These are phyloP conservation scores for Drosophila persimilis DNA, from an alignment of 1,140 invertebrate species.

Conservation along the genomic window DNA sequence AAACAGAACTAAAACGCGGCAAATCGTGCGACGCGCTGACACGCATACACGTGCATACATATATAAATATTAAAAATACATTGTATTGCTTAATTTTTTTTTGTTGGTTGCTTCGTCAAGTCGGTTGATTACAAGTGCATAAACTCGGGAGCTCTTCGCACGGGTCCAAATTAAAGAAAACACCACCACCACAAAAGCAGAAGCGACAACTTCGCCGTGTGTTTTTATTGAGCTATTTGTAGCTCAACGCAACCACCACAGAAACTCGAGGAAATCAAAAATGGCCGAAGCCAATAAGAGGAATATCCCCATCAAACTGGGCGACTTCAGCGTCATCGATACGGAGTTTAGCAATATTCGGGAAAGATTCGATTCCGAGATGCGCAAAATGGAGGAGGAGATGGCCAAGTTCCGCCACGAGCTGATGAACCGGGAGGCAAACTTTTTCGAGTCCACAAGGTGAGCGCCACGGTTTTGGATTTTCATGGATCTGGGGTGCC, in stretches of 20 bases:
- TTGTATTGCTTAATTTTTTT: conserved; percentile 37
- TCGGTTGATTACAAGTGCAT: conserved; percentile 56
- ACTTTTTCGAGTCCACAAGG: conserved; percentile 95
- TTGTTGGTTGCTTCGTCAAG: conserved; percentile 62
- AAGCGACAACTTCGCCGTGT: conserved; percentile 15
- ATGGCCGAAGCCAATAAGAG: conserved; percentile 92
- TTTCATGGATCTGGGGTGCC: background rate
- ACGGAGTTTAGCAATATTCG: conserved; percentile 98
- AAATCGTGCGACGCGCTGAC: conserved; percentile 44
- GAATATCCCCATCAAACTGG: conserved; percentile 96
- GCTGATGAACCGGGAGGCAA: conserved; percentile 95
- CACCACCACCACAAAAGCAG: conserved; percentile 2
- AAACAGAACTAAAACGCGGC: conserved; percentile 59
- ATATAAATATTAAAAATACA: conserved; percentile 44
- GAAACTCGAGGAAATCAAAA: conserved; percentile 78
- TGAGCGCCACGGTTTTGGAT: conserved; percentile 75
- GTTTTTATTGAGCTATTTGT: no score
- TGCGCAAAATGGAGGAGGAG: conserved; percentile 99
- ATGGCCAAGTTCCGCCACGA: conserved; percentile 98
- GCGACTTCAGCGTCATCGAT: conserved; percentile 97
- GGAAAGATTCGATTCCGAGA: conserved; percentile 97
- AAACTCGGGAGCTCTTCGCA: conserved; percentile 28
- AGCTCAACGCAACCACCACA: conserved; percentile 32
- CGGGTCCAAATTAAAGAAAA: conserved; percentile 17
- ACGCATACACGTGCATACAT: conserved; percentile 28